phyloP scores from a whole-genome alignment of 2,113 vertebrate species.

The Reinhardtius hippoglossoides region DNA sequence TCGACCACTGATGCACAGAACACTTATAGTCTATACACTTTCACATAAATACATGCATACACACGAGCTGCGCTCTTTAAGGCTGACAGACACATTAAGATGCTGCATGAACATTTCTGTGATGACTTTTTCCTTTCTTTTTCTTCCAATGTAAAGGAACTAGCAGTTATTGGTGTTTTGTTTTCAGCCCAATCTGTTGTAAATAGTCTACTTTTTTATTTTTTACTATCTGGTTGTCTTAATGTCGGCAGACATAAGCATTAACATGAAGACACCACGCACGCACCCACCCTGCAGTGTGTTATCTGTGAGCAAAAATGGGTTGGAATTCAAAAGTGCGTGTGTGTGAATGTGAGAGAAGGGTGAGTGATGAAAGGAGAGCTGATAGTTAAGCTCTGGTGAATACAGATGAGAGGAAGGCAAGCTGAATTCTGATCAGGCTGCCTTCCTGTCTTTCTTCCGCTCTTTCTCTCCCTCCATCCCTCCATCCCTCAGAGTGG shows the following conservation, averaged over 20 bases:
- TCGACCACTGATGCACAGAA: too few species aligned
- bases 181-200: not conserved
- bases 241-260: not conserved
- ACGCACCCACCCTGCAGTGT: not conserved
- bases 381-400: conserved; percentile 56
- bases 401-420: conserved; percentile 76
- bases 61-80: too few species aligned
- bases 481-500: conserved; percentile 42
- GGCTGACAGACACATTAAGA: too few species aligned
- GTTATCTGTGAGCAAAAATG: conserved; percentile 30
- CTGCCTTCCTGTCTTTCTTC: conserved; percentile 23
- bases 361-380: conserved; percentile 69
- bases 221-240: conserved; percentile 25
- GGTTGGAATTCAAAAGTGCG: conserved; percentile 31
- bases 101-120: too few species aligned
- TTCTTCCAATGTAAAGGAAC: too few species aligned
- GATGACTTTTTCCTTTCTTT: too few species aligned
- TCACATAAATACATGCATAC: too few species aligned
- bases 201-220: not conserved
- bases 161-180: not conserved
- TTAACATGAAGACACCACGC: not conserved
- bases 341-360: conserved; percentile 28
- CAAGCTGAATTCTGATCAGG: conserved; percentile 67
- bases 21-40: too few species aligned
- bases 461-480: not conserved